A percentile compares a stretch with the other conserved stretches of the same genome.
These are phyloP conservation scores for Eidolon dupreanum DNA, from an alignment of 2,797 vertebrate species.

Conservation along the genomic window DNA sequence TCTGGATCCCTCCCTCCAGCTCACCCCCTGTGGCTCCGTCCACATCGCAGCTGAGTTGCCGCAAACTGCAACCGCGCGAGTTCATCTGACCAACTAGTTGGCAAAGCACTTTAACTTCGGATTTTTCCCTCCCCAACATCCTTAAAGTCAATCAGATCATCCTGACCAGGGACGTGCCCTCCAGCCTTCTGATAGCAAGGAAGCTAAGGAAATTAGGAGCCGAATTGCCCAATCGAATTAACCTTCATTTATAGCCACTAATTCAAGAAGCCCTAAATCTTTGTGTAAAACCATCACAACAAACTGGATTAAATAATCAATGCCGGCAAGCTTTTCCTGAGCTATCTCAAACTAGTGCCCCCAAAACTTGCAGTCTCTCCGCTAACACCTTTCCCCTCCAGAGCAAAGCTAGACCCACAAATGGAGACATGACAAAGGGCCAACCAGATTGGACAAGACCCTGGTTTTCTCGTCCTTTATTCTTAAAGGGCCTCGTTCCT, in stretches of 20 bases:
- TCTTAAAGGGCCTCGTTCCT: background rate
- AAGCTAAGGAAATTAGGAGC: conserved; percentile 13
- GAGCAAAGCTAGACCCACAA: conserved; percentile 1
- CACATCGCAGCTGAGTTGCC: background rate
- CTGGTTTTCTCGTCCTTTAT: background rate
- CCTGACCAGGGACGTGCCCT: background rate
- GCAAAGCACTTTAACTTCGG: conserved; percentile 13
- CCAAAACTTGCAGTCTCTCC: background rate
- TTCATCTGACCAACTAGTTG: conserved; percentile 15
- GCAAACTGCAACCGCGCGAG: background rate
- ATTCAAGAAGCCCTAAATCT: conserved; percentile 11
- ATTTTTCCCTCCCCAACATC: background rate
- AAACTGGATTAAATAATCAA: conserved; percentile 55
- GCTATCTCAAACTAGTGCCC: background rate
- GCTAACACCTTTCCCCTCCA: background rate
- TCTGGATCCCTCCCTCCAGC: background rate
- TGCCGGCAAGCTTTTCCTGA: background rate
- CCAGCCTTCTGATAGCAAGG: background rate
- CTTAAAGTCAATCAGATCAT: conserved; percentile 52
- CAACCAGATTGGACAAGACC: background rate
- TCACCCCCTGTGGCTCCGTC: background rate
- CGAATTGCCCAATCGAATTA: conserved; percentile 42
- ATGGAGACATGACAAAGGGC: background rate
- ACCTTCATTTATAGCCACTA: conserved; percentile 53
- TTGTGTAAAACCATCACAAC: background rate